These are phyloP conservation scores for Lathronympha strigana DNA, from an alignment of 2,888 invertebrate genomes.

Conservation along the genomic window DNA sequence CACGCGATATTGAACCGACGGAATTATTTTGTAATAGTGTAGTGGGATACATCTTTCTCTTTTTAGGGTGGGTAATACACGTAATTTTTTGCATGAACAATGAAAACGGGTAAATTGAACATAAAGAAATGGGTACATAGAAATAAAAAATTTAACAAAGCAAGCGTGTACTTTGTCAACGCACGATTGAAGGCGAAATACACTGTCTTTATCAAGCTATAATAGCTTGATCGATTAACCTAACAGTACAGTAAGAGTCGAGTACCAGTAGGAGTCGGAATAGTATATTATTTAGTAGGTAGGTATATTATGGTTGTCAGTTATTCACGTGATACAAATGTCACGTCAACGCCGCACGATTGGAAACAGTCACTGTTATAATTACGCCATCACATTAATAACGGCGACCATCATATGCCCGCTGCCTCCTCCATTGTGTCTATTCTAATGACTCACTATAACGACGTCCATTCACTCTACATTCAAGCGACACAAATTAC, in stretches of 20 bases:
- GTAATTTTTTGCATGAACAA: too few species aligned
- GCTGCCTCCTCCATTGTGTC: background rate
- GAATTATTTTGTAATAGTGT: conserved; percentile 34
- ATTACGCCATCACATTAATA: background rate
- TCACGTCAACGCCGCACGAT: background rate
- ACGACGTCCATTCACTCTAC: background rate
- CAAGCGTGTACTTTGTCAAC: too few species aligned
- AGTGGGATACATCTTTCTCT: conserved; percentile 16
- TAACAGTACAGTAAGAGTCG: too few species aligned
- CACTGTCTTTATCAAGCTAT: too few species aligned
- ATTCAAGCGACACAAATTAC: conserved; percentile 1
- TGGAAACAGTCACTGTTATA: background rate
- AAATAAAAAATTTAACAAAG: too few species aligned
- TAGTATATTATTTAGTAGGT: too few species aligned
- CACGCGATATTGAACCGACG: conserved; percentile 43
- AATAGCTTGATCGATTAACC: too few species aligned
- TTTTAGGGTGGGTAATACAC: background rate
- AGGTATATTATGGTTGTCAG: too few species aligned
- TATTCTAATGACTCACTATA: conserved; percentile 7
- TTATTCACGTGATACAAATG: conserved; percentile 1
- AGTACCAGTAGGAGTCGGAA: too few species aligned
- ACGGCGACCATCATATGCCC: background rate
- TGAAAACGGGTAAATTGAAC: too few species aligned
- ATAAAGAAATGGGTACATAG: too few species aligned
- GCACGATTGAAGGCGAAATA: too few species aligned